These are phyloP conservation scores for Polyommatus iphigenia DNA, from an alignment of 2,888 invertebrate genomes.

Conservation along the genomic window DNA sequence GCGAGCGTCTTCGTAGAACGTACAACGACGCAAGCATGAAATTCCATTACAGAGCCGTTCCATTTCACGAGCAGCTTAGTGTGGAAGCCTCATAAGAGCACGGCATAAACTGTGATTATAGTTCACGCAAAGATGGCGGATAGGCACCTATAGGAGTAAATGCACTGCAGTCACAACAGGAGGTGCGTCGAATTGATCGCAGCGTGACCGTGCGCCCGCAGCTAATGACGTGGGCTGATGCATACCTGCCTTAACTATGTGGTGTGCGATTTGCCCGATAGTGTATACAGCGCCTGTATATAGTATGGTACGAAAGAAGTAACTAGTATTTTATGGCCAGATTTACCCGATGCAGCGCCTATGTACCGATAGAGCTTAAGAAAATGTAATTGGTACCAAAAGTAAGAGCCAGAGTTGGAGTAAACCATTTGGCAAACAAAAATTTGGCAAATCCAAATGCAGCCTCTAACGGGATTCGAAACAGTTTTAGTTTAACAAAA, in stretches of 20 bases:
- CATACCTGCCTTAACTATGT: conserved; percentile 10
- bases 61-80: neutral
- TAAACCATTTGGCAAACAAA: too few relatives aligned
- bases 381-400: too few relatives aligned
- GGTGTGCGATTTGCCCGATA: neutral
- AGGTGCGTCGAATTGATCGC: conserved; percentile 26
- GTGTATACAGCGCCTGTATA: neutral
- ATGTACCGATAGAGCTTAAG: too few relatives aligned
- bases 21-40: neutral
- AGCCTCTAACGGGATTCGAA: too few relatives aligned
- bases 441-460: too few relatives aligned
- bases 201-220: conserved; percentile 24
- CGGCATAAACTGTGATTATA: conserved; percentile 27
- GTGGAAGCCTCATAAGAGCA: conserved; percentile 11
- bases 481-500: neutral
- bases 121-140: conserved; percentile 28
- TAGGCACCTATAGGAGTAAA: conserved; percentile 25
- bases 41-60: neutral
- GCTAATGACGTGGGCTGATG: conserved; percentile 30
- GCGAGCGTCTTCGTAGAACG: neutral
- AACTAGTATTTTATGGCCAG: neutral
- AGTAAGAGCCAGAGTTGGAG: too few relatives aligned
- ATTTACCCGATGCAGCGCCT: neutral
- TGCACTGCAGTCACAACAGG: conserved; percentile 27
- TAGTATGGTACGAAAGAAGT: neutral